phyloP scores from a whole-genome alignment of 2,888 invertebrate genomes.

The Nyleta sp. region DNA sequence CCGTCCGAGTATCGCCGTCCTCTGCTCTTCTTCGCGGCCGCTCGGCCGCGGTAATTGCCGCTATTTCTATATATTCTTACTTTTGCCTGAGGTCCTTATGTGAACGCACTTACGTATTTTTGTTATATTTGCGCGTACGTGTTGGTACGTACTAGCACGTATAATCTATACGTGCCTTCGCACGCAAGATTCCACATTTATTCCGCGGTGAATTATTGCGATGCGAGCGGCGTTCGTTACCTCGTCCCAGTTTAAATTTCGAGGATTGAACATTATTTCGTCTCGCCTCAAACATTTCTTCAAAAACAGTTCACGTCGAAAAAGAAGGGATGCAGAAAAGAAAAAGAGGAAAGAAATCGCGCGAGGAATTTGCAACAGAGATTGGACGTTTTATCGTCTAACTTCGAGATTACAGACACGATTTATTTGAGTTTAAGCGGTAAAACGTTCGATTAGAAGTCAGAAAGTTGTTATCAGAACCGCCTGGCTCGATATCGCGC shows the following conservation, averaged over 20 bases:
- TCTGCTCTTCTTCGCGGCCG: slow-evolving; percentile 42
- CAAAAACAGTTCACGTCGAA: not conserved
- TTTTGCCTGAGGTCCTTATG: slow-evolving; percentile 60
- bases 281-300: not conserved
- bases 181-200: slow-evolving; percentile 51
- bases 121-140: slow-evolving; percentile 60
- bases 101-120: slow-evolving; percentile 63
- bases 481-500: not conserved
- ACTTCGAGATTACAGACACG: no score
- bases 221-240: slow-evolving; percentile 37
- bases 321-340: no score
- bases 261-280: slow-evolving; percentile 13
- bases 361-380: no score
- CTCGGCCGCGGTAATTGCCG: slow-evolving; percentile 72
- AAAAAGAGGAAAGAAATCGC: no score
- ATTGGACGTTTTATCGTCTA: no score
- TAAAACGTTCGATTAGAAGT: slow-evolving; percentile 5
- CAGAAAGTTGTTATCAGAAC: slow-evolving; percentile 8
- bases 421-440: no score
- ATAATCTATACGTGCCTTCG: slow-evolving; percentile 57
- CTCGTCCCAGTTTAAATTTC: slow-evolving; percentile 50
- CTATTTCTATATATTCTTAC: slow-evolving; percentile 71
- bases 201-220: slow-evolving; percentile 47
- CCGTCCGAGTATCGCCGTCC: slow-evolving; percentile 24
- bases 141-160: slow-evolving; percentile 46